A percentile compares a stretch with the other conserved stretches of the same genome.
Evolutionary conservation across 1,140 invertebrate genomes (phyloP).

Genomic region (Sinonovacula constricta): DNA sequence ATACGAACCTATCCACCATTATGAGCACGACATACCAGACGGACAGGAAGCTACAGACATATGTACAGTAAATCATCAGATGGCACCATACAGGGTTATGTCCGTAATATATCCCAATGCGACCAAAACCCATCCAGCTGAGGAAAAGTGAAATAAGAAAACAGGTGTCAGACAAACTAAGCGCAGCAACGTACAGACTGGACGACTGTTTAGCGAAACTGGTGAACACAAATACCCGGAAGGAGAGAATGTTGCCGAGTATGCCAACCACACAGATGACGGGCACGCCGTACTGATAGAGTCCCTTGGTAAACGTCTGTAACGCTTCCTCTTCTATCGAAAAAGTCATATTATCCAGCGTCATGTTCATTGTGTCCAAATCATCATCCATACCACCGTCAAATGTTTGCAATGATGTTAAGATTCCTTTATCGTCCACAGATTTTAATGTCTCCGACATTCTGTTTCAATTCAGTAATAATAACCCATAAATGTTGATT

Average conservation of each 20-base stretch:
- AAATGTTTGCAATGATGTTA: too few species aligned
- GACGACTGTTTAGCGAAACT: constrained; percentile 82
- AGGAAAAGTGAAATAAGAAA: constrained; percentile 80
- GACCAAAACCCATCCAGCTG: constrained; percentile 81
- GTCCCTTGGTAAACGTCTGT: constrained; percentile 50
- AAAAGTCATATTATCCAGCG: too few species aligned
- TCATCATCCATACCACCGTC: too few species aligned
- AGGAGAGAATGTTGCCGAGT: constrained; percentile 81
- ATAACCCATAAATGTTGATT: too few species aligned
- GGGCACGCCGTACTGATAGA: constrained; percentile 82
- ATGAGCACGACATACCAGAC: constrained; percentile 77
- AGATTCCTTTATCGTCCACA: too few species aligned
- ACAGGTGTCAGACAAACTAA: constrained; percentile 81
- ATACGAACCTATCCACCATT: constrained; percentile 76
- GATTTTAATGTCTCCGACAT: too few species aligned
- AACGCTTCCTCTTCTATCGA: background rate
- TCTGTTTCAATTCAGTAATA: too few species aligned
- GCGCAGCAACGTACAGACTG: constrained; percentile 82
- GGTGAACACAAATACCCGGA: constrained; percentile 81
- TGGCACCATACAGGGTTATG: constrained; percentile 4
- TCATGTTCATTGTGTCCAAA: too few species aligned
- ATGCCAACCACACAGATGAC: constrained; percentile 80
- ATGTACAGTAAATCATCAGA: constrained; percentile 66
- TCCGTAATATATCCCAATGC: constrained; percentile 37
- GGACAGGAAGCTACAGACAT: constrained; percentile 74